Percentiles rank a stretch among this genome's conserved stretches.
Evolutionary conservation across 1,140 invertebrate genomes (phyloP).

Genomic region (Macrobrachium rosenbergii): DNA sequence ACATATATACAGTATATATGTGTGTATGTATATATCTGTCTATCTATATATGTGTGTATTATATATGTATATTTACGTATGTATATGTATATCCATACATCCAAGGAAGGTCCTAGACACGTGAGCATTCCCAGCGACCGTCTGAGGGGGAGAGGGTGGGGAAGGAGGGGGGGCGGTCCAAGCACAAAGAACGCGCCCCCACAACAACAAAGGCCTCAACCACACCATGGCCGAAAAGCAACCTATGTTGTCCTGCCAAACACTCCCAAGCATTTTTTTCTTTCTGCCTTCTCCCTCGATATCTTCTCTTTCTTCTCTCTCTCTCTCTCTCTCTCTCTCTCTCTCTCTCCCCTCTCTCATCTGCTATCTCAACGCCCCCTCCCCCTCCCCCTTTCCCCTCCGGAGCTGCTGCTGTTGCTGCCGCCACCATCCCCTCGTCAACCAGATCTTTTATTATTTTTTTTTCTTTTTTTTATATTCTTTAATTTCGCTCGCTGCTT

Average conservation of each 20-base stretch:
- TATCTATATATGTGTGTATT: neutral
- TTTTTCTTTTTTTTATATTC: neutral
- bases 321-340: neutral
- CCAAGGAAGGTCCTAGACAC: neutral
- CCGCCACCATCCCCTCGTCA: neutral
- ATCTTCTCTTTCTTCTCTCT: neutral
- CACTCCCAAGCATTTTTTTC: conserved; percentile 40
- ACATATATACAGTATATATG: neutral
- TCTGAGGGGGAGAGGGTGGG: neutral
- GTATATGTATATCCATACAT: conserved; percentile 21
- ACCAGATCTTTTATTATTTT: too few relatives aligned
- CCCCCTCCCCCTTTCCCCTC: neutral
- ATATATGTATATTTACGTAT: too few relatives aligned
- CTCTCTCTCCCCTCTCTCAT: neutral
- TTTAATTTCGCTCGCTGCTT: neutral
- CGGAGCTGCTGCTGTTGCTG: too few relatives aligned
- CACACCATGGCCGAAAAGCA: conserved; percentile 31
- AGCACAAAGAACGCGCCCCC: neutral
- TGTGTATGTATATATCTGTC: neutral
- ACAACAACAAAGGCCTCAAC: conserved; percentile 37
- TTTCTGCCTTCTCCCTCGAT: neutral
- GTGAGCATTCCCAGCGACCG: conserved; percentile 9
- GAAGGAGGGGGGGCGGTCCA: too few relatives aligned
- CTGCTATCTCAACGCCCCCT: neutral
- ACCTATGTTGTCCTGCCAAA: conserved; percentile 52